A percentile compares a stretch with the other conserved stretches of the same genome.
phyloP scores from a whole-genome alignment of 1,140 invertebrate genomes.

The Drosophila funebris region DNA sequence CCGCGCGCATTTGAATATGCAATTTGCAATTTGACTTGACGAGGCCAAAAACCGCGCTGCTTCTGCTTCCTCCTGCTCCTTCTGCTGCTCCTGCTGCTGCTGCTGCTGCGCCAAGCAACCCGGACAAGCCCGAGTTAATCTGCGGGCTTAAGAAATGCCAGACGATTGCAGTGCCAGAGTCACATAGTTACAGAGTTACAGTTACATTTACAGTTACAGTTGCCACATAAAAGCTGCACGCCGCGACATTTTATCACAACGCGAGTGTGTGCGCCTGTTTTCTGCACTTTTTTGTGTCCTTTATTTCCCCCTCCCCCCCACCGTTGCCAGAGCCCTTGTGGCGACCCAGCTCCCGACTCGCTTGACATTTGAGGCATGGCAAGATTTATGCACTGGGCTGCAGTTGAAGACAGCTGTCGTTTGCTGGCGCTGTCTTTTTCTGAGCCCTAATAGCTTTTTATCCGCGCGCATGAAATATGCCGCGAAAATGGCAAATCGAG shows the following conservation, averaged over 20 bases:
- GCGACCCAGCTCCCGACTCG: too few species aligned
- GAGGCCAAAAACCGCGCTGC: constrained; percentile 58
- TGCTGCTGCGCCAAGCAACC: constrained; percentile 36
- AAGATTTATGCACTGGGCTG: constrained; percentile 81
- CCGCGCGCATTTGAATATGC: constrained; percentile 78
- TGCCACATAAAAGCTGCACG: constrained; percentile 65
- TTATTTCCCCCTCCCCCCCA: not conserved
- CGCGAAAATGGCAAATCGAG: constrained; percentile 71
- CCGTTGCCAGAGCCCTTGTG: not conserved
- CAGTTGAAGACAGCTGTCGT: constrained; percentile 81
- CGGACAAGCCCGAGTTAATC: constrained; percentile 60
- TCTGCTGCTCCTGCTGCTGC: constrained; percentile 13
- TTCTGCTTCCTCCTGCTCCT: constrained; percentile 10
- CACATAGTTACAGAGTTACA: constrained; percentile 5
- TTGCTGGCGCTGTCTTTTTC: constrained; percentile 58
- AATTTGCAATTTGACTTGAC: constrained; percentile 80
- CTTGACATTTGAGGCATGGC: constrained; percentile 73
- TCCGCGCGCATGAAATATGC: constrained; percentile 78
- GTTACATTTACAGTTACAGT: constrained; percentile 26
- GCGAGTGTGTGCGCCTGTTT: constrained; percentile 28
- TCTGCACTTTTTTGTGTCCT: constrained; percentile 29
- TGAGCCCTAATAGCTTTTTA: constrained; percentile 72
- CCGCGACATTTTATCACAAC: constrained; percentile 73
- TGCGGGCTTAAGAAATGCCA: constrained; percentile 74
- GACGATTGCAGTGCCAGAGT: constrained; percentile 28